Conservation (phyloP, 2,797 vertebrate species). For the Siniperca undulata region DNA sequence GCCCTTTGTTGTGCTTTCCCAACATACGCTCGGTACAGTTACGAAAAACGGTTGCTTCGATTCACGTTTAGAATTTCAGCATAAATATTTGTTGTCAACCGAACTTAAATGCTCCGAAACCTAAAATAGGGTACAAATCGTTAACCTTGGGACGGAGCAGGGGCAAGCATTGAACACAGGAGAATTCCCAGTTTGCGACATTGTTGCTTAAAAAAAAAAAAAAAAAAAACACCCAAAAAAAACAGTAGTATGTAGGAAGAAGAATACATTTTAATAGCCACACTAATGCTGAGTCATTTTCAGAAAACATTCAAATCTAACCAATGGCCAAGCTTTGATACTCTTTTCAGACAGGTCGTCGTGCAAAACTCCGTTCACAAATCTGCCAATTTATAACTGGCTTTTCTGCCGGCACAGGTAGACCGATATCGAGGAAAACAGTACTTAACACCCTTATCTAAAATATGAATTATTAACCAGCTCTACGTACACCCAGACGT, state of each 20-base stretch:
- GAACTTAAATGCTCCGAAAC: neutral
- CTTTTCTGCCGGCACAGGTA: neutral
- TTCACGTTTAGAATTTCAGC: neutral
- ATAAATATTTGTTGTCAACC: neutral
- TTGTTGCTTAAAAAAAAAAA: neutral
- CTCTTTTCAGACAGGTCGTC: neutral
- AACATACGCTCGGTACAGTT: neutral
- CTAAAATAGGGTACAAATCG: rapidly evolving
- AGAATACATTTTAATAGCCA: neutral
- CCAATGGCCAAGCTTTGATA: neutral
- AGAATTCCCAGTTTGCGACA: conserved; percentile 28
- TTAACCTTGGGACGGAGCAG: conserved; percentile 41
- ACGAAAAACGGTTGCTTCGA: neutral
- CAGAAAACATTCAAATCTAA: neutral
- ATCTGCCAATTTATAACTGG: neutral
- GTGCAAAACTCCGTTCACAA: neutral
- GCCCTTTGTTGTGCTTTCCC: conserved; percentile 76
- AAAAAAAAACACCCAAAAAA: neutral
- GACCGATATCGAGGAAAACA: conserved; percentile 1
- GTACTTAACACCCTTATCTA: neutral
- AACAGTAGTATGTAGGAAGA: neutral
- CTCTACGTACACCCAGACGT: neutral
- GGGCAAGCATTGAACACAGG: conserved; percentile 27
- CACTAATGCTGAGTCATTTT: neutral
- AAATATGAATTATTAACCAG: neutral